These are phyloP conservation scores for Stenodema calcarata DNA, from an alignment of 2,888 invertebrate genomes.

Conservation along the genomic window DNA sequence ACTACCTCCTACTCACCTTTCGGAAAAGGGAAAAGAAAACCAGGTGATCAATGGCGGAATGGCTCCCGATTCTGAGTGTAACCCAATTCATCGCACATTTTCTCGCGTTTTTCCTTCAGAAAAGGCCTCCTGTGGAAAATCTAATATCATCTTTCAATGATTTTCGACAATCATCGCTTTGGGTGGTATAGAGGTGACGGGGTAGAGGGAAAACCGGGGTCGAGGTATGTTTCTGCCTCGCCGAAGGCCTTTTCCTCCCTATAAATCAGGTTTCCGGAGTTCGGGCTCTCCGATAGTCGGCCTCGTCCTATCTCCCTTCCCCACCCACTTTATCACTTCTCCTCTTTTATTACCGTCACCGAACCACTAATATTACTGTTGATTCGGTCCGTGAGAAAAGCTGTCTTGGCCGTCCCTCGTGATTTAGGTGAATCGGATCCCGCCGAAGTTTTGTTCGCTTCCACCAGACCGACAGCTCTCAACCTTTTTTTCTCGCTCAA, in stretches of 20 bases:
- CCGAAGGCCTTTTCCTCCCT: neutral
- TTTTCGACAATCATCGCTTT: conserved; percentile 11
- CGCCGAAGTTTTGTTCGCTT: neutral
- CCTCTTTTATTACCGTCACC: neutral
- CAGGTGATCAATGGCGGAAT: neutral
- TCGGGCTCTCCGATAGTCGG: neutral
- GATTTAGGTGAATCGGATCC: neutral
- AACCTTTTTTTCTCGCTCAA: no score
- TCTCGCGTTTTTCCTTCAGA: neutral
- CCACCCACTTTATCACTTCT: conserved; percentile 18
- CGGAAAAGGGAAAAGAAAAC: neutral
- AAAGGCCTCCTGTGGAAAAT: neutral
- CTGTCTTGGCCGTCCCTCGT: neutral
- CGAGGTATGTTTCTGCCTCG: neutral
- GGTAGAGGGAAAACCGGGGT: neutral
- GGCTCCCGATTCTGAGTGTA: neutral
- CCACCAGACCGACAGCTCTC: no score
- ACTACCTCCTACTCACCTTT: neutral
- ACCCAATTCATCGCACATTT: neutral
- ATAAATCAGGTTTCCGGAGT: neutral
- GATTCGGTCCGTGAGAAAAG: neutral
- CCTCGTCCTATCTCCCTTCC: neutral
- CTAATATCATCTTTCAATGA: conserved; percentile 24
- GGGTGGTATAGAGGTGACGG: neutral
- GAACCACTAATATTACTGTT: neutral